phyloP scores from a whole-genome alignment of 2,888 invertebrate genomes.

The Maniola hyperantus region DNA sequence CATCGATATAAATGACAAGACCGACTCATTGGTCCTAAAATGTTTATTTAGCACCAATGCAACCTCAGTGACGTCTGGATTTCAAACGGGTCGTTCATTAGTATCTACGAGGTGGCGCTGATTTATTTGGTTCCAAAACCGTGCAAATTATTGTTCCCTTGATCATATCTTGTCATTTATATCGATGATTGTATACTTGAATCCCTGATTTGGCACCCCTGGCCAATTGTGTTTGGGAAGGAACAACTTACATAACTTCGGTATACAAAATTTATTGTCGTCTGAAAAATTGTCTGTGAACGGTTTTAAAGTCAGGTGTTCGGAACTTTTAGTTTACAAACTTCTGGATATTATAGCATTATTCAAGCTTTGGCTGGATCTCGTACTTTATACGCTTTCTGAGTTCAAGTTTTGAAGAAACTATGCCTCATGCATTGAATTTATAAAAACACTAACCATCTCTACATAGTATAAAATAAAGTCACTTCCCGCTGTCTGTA shows the following conservation, averaged over 20 bases:
- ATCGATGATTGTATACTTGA: too few species aligned
- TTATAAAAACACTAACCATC: neutral
- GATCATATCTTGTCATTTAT: too few species aligned
- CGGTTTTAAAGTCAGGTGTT: slow-evolving; percentile 36
- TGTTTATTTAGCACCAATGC: too few species aligned
- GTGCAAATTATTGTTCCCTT: too few species aligned
- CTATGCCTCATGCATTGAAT: neutral
- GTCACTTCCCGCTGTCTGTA: too few species aligned
- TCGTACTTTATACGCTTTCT: neutral
- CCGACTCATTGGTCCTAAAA: too few species aligned
- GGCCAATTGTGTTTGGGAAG: slow-evolving; percentile 8
- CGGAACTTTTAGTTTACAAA: slow-evolving; percentile 13
- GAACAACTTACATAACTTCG: slow-evolving; percentile 12
- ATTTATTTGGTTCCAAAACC: too few species aligned
- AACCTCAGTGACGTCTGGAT: too few species aligned
- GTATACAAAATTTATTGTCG: slow-evolving; percentile 21
- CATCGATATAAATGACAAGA: too few species aligned
- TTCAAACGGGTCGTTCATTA: too few species aligned
- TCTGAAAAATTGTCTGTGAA: slow-evolving; percentile 29
- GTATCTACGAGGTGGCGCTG: too few species aligned
- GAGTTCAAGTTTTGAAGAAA: neutral
- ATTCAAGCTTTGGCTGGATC: slow-evolving; percentile 10
- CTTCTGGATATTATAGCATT: slow-evolving; percentile 15
- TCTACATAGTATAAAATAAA: too few species aligned
- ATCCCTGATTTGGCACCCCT: slow-evolving; percentile 1